phyloP scores from a whole-genome alignment of 2,113 vertebrate species.

The Mionectes macconnelli region DNA sequence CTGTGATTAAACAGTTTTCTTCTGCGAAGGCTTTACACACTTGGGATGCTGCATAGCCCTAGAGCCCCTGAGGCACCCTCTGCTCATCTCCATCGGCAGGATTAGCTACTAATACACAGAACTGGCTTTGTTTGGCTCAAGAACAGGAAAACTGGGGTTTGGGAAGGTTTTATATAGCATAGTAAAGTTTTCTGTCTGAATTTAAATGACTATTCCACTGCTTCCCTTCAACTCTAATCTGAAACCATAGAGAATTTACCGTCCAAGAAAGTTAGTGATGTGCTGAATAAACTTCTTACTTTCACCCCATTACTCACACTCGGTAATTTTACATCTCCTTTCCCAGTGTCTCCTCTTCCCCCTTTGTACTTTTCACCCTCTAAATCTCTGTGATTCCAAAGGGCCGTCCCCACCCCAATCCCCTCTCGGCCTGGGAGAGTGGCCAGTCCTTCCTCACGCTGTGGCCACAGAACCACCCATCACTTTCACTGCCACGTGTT shows the following conservation, averaged over 20 bases:
- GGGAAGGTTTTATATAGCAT: not conserved
- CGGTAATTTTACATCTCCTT: not conserved
- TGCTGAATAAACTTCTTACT: constrained; percentile 6
- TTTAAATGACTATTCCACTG: not conserved
- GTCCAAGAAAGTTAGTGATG: not conserved
- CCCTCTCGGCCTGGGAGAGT: not conserved
- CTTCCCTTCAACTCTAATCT: not conserved
- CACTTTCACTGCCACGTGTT: not conserved
- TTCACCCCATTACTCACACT: constrained; percentile 27
- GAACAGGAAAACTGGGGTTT: not conserved
- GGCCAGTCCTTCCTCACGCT: fast-evolving
- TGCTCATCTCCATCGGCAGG: not conserved
- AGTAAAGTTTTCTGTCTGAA: not conserved
- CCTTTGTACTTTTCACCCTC: not conserved
- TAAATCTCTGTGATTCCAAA: not conserved
- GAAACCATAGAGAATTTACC: not conserved
- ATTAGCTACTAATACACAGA: not conserved
- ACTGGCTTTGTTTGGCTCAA: not conserved
- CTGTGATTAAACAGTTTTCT: not conserved
- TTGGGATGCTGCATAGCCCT: not conserved
- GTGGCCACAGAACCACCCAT: not conserved
- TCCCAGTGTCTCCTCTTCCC: not conserved
- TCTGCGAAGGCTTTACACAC: not conserved
- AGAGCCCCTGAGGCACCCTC: not conserved
- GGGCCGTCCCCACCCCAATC: not conserved